Conservation (phyloP, 2,797 vertebrate genomes). For the Ctenochaetus hawaiiensis region DNA sequence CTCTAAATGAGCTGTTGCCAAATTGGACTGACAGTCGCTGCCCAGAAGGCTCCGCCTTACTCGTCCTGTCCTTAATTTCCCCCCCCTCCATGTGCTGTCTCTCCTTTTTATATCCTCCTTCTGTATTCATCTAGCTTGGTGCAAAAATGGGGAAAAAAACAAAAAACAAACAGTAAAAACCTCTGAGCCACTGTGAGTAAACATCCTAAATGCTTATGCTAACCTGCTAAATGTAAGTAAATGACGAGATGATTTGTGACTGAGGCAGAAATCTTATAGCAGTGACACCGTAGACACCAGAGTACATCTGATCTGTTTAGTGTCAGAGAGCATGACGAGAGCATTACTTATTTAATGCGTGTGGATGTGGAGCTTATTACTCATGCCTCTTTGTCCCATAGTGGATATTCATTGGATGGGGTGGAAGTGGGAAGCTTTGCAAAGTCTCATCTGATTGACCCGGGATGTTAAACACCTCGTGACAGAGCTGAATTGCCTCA, state of each 20-base stretch:
- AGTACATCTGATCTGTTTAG: constrained; percentile 73
- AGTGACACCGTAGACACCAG: constrained; percentile 68
- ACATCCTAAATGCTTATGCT: neutral
- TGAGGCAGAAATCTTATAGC: constrained; percentile 25
- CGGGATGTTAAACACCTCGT: constrained; percentile 32
- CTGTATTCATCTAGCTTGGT: neutral
- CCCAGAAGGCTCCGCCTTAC: neutral
- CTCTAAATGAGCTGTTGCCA: neutral
- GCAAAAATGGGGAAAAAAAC: neutral
- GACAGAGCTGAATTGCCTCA: constrained; percentile 27
- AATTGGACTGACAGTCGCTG: neutral
- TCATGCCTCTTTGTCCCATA: constrained; percentile 37
- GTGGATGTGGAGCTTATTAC: constrained; percentile 43
- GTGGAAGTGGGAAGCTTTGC: constrained; percentile 12
- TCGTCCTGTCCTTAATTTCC: neutral
- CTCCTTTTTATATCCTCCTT: neutral
- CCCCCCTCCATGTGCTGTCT: neutral
- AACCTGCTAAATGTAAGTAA: constrained; percentile 17
- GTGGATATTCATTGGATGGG: constrained; percentile 34
- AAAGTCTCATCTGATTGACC: constrained; percentile 22
- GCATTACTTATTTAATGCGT: constrained; percentile 82
- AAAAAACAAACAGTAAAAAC: neutral
- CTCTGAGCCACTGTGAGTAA: neutral
- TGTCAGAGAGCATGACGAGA: constrained; percentile 56
- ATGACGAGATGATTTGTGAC: neutral